These are phyloP conservation scores for Tragelaphus strepsiceros DNA, from an alignment of 2,113 vertebrate genomes.

Conservation along the genomic window DNA sequence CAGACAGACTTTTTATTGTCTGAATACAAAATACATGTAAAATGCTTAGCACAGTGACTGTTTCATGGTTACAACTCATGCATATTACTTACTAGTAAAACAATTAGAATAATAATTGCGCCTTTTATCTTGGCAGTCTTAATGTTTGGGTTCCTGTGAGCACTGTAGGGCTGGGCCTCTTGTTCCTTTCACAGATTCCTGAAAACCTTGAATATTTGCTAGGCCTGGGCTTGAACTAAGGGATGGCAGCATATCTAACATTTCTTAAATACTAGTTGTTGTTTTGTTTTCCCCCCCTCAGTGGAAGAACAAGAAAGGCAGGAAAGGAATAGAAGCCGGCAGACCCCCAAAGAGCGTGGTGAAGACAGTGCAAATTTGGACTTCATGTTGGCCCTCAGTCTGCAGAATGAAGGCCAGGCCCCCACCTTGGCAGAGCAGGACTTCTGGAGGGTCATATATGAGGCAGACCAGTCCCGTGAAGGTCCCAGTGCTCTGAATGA, in stretches of 20 bases:
- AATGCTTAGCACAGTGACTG: neutral
- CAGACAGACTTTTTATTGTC: neutral
- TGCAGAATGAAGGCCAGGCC: slow-evolving; percentile 81
- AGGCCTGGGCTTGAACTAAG: neutral
- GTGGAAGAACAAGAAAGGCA: slow-evolving; percentile 67
- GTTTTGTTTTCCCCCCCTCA: slow-evolving; percentile 17
- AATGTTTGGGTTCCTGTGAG: neutral
- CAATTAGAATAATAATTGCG: neutral
- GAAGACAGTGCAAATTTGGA: slow-evolving; percentile 86
- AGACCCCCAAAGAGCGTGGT: neutral
- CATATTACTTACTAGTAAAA: neutral
- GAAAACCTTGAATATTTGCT: neutral
- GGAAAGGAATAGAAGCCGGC: slow-evolving; percentile 39
- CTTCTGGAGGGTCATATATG: slow-evolving; percentile 66
- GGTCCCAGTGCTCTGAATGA: neutral
- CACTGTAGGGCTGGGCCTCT: neutral
- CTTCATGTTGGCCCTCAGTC: slow-evolving; percentile 91
- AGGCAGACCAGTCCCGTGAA: slow-evolving; percentile 38
- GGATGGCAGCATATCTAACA: neutral
- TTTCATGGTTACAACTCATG: neutral
- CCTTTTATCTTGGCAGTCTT: neutral
- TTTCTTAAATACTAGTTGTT: neutral
- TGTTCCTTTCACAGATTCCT: neutral
- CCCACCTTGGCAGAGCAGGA: neutral
- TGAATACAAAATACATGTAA: neutral